These are phyloP conservation scores for Halcyon chelicuti DNA, from an alignment of 2,797 vertebrate genomes.

Conservation along the genomic window DNA sequence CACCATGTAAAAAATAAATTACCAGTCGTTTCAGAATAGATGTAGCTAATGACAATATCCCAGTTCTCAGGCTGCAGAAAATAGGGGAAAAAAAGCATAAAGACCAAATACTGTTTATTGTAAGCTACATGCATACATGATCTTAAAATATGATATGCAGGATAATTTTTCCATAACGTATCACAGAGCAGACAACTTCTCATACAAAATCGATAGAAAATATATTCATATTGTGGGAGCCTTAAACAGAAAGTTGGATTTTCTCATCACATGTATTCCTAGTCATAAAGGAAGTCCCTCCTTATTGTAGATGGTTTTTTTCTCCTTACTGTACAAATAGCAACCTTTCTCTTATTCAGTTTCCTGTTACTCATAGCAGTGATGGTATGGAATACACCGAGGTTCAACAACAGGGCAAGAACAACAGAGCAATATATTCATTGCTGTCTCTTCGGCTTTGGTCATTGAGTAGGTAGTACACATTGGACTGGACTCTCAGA, in stretches of 20 bases:
- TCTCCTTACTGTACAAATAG: background rate
- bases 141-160: background rate
- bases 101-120: background rate
- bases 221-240: background rate
- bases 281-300: background rate
- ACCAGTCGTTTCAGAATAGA: background rate
- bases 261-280: background rate
- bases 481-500: background rate
- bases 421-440: background rate
- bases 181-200: background rate
- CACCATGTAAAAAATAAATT: background rate
- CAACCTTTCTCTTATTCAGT: background rate
- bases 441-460: background rate
- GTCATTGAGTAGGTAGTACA: background rate
- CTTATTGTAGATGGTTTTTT: background rate
- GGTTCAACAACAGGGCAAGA: background rate
- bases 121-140: background rate
- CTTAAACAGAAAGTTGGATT: background rate
- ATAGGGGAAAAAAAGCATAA: accelerated
- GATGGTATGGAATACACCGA: background rate
- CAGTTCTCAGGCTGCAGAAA: background rate
- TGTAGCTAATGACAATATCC: background rate
- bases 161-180: background rate
- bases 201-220: background rate
- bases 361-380: background rate